phyloP scores from a whole-genome alignment of 37 sponge, comb jelly and placozoan species.

The Dysidea cf. avara region DNA sequence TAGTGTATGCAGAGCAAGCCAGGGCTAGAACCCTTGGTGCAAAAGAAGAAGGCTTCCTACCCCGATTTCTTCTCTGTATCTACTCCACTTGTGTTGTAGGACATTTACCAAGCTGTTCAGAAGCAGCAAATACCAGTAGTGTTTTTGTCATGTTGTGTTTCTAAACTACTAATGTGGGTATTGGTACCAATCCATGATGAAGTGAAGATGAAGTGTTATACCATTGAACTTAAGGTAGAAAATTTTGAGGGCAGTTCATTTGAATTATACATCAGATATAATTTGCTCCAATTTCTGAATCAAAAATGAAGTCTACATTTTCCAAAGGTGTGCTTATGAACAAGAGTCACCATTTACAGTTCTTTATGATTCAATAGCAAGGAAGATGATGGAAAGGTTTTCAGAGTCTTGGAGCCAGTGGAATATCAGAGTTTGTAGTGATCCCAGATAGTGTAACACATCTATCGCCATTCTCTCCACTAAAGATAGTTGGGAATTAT shows the following conservation, averaged over 20 bases:
- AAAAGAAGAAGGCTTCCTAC: slow-evolving; percentile 18
- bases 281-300: slow-evolving; percentile 38
- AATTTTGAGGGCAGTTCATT: slow-evolving; percentile 54
- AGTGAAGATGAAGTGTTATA: neutral
- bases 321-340: slow-evolving; percentile 12
- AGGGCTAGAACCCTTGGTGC: slow-evolving; percentile 74
- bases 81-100: no score
- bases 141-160: slow-evolving; percentile 60
- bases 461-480: slow-evolving; percentile 51
- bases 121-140: slow-evolving; percentile 21
- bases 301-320: slow-evolving; percentile 14
- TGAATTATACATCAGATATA: slow-evolving; percentile 58
- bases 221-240: slow-evolving; percentile 31
- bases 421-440: neutral
- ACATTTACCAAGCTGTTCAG: no score
- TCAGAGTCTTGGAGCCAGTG: neutral
- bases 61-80: no score
- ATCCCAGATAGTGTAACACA: slow-evolving; percentile 65
- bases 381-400: slow-evolving; percentile 29
- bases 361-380: slow-evolving; percentile 47
- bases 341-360: slow-evolving; percentile 31
- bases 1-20: slow-evolving; percentile 54
- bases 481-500: slow-evolving; percentile 19
- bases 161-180: slow-evolving; percentile 61
- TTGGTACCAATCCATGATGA: slow-evolving; percentile 33